A percentile compares a stretch with the other conserved stretches of the same genome.
These are phyloP conservation scores for Clostera curtula DNA, from an alignment of 2,888 invertebrate genomes.

Conservation along the genomic window DNA sequence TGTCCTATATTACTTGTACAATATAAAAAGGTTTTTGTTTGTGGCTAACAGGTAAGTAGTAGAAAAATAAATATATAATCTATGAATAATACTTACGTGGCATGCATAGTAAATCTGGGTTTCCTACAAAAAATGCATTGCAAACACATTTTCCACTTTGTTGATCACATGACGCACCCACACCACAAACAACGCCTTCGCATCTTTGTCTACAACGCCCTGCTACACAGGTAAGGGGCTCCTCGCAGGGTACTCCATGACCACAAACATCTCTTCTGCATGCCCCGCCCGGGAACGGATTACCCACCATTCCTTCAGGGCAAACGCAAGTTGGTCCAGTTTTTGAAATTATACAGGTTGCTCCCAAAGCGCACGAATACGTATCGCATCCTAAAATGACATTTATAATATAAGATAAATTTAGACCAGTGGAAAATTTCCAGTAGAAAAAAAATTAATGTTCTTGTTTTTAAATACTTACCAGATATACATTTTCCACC, in stretches of 20 bases:
- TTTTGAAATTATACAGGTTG: conserved; percentile 89
- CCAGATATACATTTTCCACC: conserved; percentile 90
- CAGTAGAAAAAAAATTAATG: too few species aligned
- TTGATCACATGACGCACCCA: conserved; percentile 90
- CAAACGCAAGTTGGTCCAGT: conserved; percentile 92
- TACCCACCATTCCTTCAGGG: conserved; percentile 88
- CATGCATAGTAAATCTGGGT: conserved; percentile 92
- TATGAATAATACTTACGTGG: conserved; percentile 81
- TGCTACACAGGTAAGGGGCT: conserved; percentile 87
- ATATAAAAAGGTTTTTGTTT: too few species aligned
- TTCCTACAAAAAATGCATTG: conserved; percentile 90
- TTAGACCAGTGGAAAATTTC: too few species aligned
- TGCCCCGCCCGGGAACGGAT: conserved; percentile 93
- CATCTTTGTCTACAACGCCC: conserved; percentile 93
- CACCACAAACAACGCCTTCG: conserved; percentile 89
- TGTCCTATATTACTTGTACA: too few species aligned
- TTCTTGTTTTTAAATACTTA: conserved; percentile 38
- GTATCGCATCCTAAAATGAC: conserved; percentile 80
- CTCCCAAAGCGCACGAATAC: conserved; percentile 86
- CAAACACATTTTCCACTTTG: conserved; percentile 89
- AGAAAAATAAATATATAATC: too few species aligned
- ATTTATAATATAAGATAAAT: too few species aligned
- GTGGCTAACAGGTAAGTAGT: too few species aligned
- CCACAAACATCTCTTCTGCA: conserved; percentile 90
- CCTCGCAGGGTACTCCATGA: conserved; percentile 82